A percentile compares a stretch with the other conserved stretches of the same genome.
Conservation (phyloP, 2,113 vertebrate species). For the Mionectes macconnelli region DNA sequence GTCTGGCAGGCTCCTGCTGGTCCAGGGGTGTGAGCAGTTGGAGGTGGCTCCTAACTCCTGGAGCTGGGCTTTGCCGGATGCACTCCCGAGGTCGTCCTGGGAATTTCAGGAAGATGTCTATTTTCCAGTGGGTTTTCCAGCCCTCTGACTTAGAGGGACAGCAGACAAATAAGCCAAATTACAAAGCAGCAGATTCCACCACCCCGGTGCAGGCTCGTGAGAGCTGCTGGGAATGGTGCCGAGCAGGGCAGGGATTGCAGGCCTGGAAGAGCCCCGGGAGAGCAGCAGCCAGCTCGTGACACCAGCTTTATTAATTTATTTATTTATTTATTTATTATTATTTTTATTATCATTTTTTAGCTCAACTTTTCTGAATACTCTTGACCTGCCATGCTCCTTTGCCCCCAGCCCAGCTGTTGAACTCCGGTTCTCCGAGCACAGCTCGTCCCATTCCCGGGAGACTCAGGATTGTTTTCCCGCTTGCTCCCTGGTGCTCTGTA, state of each 20-base stretch:
- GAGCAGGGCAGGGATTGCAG: rapidly evolving
- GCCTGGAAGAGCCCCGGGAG: background rate
- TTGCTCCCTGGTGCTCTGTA: rapidly evolving
- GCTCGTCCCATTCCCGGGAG: background rate
- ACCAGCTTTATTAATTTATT: too few relatives aligned
- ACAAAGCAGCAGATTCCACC: background rate
- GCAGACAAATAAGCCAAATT: background rate
- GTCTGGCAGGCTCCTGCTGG: background rate
- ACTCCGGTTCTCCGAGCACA: background rate
- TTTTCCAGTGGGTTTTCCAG: background rate
- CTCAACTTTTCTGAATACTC: background rate
- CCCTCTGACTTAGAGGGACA: background rate
- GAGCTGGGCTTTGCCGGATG: background rate
- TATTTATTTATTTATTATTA: background rate
- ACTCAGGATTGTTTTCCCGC: background rate
- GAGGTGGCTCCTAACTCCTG: background rate
- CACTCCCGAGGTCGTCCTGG: background rate
- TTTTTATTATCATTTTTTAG: background rate
- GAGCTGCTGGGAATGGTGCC: background rate
- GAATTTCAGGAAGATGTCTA: background rate
- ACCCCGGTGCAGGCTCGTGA: rapidly evolving
- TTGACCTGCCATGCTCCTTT: background rate
- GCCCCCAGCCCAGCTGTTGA: background rate
- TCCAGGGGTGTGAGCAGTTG: too few relatives aligned
- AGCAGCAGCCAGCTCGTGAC: background rate